Percentiles rank a stretch among this genome's conserved stretches.
These are phyloP conservation scores for Puffinus mauretanicus DNA, from an alignment of 2,113 vertebrate genomes.

Conservation along the genomic window DNA sequence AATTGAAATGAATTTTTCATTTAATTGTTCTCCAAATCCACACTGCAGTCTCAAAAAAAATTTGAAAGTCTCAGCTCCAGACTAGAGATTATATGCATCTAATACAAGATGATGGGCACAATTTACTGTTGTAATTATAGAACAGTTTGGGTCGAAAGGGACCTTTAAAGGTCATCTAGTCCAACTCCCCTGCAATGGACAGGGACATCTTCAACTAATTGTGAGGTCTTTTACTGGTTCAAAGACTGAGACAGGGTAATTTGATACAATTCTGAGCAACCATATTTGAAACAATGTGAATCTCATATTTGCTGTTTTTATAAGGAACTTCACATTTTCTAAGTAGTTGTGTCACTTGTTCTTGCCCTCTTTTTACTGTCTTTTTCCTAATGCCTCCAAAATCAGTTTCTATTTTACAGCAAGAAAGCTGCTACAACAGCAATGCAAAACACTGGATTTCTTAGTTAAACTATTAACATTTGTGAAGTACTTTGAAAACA, in stretches of 20 bases:
- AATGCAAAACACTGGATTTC: background rate
- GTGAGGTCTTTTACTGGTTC: background rate
- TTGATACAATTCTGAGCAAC: background rate
- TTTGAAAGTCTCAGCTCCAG: background rate
- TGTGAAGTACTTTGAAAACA: background rate
- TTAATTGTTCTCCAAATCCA: background rate
- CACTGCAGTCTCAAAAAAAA: background rate
- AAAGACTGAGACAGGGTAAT: background rate
- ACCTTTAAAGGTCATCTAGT: too few relatives aligned
- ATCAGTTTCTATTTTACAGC: background rate
- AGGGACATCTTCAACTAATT: background rate
- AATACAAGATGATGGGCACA: background rate
- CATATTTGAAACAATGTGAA: background rate
- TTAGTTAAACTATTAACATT: background rate
- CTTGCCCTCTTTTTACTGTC: background rate
- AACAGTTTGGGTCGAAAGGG: too few relatives aligned
- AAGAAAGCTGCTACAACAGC: background rate
- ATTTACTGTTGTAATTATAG: background rate
- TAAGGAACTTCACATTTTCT: background rate
- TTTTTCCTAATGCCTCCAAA: background rate
- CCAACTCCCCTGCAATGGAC: too few relatives aligned
- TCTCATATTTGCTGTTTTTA: background rate
- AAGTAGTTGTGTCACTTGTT: background rate
- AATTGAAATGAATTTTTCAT: background rate
- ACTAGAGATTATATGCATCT: background rate